Evolutionary conservation across 2,797 vertebrate genomes (phyloP).

Genomic region (Limosa lapponica): DNA sequence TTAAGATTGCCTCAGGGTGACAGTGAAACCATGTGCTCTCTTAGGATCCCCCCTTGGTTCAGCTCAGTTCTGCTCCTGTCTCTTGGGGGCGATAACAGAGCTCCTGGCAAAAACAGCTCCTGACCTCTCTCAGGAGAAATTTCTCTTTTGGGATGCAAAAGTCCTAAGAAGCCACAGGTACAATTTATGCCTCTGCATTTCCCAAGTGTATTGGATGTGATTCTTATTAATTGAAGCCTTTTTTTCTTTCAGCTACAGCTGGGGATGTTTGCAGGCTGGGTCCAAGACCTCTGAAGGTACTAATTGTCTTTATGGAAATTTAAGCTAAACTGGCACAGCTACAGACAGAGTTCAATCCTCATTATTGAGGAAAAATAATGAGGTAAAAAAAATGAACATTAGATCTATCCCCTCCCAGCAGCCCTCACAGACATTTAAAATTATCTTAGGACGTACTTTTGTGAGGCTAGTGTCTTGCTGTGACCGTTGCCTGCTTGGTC

Average conservation of each 20-base stretch:
- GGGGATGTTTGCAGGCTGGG: neutral
- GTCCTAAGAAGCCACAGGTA: neutral
- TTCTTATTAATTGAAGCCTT: neutral
- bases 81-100: accelerated
- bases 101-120: neutral
- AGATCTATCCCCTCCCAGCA: neutral
- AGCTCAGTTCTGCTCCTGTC: neutral
- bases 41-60: neutral
- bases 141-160: neutral
- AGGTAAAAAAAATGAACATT: neutral
- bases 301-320: neutral
- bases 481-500: neutral
- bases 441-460: neutral
- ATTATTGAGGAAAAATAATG: neutral
- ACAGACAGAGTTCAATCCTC: neutral
- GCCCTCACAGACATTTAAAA: neutral
- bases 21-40: neutral
- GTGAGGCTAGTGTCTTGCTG: neutral
- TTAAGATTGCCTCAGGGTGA: neutral
- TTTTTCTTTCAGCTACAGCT: neutral
- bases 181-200: neutral
- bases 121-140: neutral
- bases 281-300: neutral
- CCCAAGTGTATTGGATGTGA: neutral
- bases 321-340: neutral